Base-by-base conservation (phyloP, 1,140 invertebrate genomes). In the Euborellia annulipes region DNA sequence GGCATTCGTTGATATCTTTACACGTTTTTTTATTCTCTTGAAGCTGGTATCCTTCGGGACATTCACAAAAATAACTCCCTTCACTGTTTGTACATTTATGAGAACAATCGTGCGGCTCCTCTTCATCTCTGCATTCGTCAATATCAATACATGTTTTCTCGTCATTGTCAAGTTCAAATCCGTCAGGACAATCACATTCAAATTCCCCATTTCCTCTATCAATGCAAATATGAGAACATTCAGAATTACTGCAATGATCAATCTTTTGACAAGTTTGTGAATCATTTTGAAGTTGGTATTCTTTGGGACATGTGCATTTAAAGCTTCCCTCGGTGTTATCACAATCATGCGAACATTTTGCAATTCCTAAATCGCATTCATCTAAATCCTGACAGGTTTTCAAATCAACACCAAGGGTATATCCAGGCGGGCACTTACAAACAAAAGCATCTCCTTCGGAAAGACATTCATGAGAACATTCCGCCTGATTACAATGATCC, bases 271-370 rank as follows among this genome's bases (percentile, higher is more conserved):
- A 78, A 18, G 57, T 59, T 54, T 68, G 52, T 47, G 62, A 59
- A 49, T 73, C 63, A 0, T 50, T 46, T 3, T 53, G 49, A n/a
- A 75, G 53, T n/a, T 47, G 48, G 51, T 62, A 72, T 4, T 63
- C 68, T 9, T 49, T 16, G 2, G 73, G 76, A 61, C 76, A 71
- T 43, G 62, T 62, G 55, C 85, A 88, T 42, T 72, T 71, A 52
- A 82, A 85, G 36, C 77, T 71, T 1, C 84, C 85, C 1, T 70
- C 65, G 27, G 78, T 72, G 58, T 89, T 88, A 0, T 77, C 60
- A 55, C 85, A 88, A 1, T 70, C 58, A 4, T 72, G 63, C 34
- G 65, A 67, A 54, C 82, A 85, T 0, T 72, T 63, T 23, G 73
- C 70, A n/a, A 68, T 58, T 30, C 67, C 64, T 9, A 76, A 72